phyloP scores from a whole-genome alignment of 2,797 vertebrate genomes.

The Podarcis siculus region DNA sequence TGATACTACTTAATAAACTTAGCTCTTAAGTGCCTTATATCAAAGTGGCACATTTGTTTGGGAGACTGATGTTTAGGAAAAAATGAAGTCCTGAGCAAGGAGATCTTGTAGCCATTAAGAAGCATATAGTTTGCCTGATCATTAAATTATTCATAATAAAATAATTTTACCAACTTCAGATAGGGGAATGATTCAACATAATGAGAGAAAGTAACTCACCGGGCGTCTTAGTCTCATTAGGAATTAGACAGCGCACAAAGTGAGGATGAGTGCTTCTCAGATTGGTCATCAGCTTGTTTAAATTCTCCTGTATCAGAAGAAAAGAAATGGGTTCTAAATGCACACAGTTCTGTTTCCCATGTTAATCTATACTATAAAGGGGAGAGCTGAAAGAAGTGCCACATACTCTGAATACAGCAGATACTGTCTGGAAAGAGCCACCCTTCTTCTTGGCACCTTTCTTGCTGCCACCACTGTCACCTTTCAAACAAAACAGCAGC shows the following conservation, averaged over 20 bases:
- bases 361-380: background rate
- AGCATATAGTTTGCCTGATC: background rate
- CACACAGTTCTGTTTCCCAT: background rate
- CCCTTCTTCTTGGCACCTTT: slow-evolving; percentile 86
- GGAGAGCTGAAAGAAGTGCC: background rate
- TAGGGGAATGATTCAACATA: background rate
- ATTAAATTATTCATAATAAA: background rate
- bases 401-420: slow-evolving; percentile 83
- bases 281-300: slow-evolving; percentile 84
- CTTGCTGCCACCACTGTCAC: slow-evolving; percentile 69
- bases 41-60: background rate
- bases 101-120: background rate
- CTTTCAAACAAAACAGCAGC: slow-evolving; percentile 30
- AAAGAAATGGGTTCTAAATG: slow-evolving; percentile 5
- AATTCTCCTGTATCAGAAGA: slow-evolving; percentile 81
- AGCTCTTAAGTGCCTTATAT: background rate
- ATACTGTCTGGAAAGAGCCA: slow-evolving; percentile 84
- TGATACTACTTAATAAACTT: background rate
- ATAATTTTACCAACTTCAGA: slow-evolving; percentile 11
- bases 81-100: background rate
- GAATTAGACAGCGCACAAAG: slow-evolving; percentile 77
- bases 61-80: background rate
- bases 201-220: slow-evolving; percentile 53
- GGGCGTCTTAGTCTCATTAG: slow-evolving; percentile 79
- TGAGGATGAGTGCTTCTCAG: slow-evolving; percentile 78